Evolutionary conservation across 2,888 invertebrate species (phyloP).

Genomic region (Drosophila subsilvestris): DNA sequence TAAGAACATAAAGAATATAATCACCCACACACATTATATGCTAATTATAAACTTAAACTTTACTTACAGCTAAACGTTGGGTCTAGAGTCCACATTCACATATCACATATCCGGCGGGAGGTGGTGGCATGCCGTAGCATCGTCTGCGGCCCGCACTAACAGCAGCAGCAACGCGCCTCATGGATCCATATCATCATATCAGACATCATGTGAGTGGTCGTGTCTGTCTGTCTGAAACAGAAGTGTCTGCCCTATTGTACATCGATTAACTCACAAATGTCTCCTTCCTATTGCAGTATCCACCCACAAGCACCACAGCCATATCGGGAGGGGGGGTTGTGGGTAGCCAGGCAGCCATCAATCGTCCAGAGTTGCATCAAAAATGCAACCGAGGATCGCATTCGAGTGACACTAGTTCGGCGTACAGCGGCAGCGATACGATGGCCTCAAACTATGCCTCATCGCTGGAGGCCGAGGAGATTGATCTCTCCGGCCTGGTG

Average conservation of each 20-base stretch:
- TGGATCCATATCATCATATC: slow-evolving; percentile 82
- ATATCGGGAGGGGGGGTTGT: slow-evolving; percentile 42
- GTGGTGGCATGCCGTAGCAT: slow-evolving; percentile 56
- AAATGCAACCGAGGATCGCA: slow-evolving; percentile 93
- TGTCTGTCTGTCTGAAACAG: slow-evolving; percentile 23
- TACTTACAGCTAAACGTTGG: slow-evolving; percentile 31
- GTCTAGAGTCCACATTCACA: slow-evolving; percentile 35
- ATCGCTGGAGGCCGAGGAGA: slow-evolving; percentile 91
- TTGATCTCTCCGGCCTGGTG: slow-evolving; percentile 95
- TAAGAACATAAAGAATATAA: neutral
- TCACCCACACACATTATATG: neutral
- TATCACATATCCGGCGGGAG: slow-evolving; percentile 37
- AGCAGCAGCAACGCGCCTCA: slow-evolving; percentile 58
- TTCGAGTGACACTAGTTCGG: slow-evolving; percentile 97
- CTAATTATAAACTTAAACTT: neutral
- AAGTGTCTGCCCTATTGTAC: slow-evolving; percentile 44
- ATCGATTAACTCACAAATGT: slow-evolving; percentile 63
- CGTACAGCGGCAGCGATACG: slow-evolving; percentile 97
- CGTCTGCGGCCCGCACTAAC: slow-evolving; percentile 16
- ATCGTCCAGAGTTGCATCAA: slow-evolving; percentile 90
- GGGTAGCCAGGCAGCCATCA: slow-evolving; percentile 54
- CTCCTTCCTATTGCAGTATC: slow-evolving; percentile 34
- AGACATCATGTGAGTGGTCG: slow-evolving; percentile 77
- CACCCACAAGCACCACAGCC: slow-evolving; percentile 45
- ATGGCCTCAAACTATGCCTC: slow-evolving; percentile 97